Evolutionary conservation across 2,888 invertebrate species (phyloP), one percentile per base, ranked within the genome.

Genomic region (Hyalella azteca): DNA sequence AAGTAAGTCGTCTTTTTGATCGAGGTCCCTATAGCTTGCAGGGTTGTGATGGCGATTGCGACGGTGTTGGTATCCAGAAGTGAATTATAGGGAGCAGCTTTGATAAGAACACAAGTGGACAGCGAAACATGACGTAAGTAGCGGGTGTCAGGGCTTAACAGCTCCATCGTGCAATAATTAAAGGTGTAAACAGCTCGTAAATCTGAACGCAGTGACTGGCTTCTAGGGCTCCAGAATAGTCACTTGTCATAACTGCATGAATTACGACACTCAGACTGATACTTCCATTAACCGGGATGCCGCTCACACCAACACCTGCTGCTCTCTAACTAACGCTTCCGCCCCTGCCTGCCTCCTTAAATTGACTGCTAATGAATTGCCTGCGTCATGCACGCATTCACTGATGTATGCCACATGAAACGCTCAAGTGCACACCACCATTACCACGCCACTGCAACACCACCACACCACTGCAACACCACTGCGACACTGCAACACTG

Each of bases 101-200:
- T 54, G 54, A 54, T 54, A 54, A 54, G 54, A 29, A 54, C 54
- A 54, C 54, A 54, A 54, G 54, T 54, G 36, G 73, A 73, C 73
- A 73, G 40, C 39, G 73, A 73, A 40, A 73, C 73, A 73, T 73
- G 36, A 40, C 73, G 40, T 75, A 75, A 75, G 75, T 75, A 75
- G 40, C 45, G 45, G 36, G 36, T 75, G 40, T 39, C 45, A 26
- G 41, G 26, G n/a, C 75, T 75, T 75, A 75, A 75, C 75, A 75
- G 45, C 75, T 75, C 45, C 75, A 75, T 75, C 75, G 41, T 48
- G 45, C 41, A 48, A 41, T 75, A 75, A 75, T 75, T 75, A 75
- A 48, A 41, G 75, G 75, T 75, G 75, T 75, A 75, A 75, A 75
- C 41, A 75, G 75, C 41, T 75, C 40, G 45, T 75, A 75, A 75